phyloP scores from a whole-genome alignment of 1,140 invertebrate species.

The Coptotermes formosanus region DNA sequence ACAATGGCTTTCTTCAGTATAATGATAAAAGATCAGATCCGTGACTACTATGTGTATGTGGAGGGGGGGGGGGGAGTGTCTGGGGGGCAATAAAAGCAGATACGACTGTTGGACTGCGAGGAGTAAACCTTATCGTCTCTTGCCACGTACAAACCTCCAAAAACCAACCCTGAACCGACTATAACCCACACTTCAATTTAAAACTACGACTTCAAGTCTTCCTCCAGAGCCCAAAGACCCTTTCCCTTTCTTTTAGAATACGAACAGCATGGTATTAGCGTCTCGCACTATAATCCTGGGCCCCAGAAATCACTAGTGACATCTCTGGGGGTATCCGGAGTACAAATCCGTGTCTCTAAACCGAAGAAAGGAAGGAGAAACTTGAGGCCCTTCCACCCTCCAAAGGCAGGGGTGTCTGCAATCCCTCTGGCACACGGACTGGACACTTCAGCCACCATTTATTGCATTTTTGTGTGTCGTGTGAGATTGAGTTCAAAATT shows the following conservation, averaged over 20 bases:
- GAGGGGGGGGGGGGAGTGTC: not conserved
- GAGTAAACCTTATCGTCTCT: slow-evolving; percentile 1
- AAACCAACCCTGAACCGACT: not conserved
- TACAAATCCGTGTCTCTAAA: slow-evolving; percentile 7
- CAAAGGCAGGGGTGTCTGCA: not conserved
- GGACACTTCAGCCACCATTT: not conserved
- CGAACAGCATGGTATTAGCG: not conserved
- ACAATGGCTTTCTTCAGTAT: not conserved
- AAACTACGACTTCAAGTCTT: not conserved
- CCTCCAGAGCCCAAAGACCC: not conserved
- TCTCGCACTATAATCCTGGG: not conserved
- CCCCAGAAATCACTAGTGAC: slow-evolving; percentile 15
- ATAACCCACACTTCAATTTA: slow-evolving; percentile 16
- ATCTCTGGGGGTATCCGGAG: not conserved
- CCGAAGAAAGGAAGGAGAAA: not conserved
- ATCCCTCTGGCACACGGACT: not conserved
- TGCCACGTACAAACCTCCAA: not conserved
- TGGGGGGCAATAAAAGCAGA: slow-evolving; percentile 9
- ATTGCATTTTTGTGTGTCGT: not conserved
- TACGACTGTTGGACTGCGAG: not conserved
- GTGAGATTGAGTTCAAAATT: not conserved
- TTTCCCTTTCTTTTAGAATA: not conserved
- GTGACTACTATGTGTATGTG: not conserved
- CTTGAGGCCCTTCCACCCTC: not conserved
- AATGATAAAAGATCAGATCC: not conserved